These are phyloP conservation scores for Phyllostomus discolor DNA, from an alignment of 2,113 vertebrate genomes.

Conservation along the genomic window DNA sequence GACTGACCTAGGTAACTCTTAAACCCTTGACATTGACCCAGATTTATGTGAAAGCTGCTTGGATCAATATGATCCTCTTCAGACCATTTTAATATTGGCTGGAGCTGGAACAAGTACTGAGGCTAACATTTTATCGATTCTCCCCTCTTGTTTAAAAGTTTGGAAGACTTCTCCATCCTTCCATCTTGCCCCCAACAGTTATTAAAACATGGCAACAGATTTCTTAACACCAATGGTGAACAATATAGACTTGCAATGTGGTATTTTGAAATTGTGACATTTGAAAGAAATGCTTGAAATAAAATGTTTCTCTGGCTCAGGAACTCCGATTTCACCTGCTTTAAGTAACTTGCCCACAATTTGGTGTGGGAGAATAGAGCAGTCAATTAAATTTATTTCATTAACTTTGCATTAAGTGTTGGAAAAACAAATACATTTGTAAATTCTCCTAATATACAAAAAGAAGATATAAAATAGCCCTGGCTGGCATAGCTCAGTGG, in stretches of 20 bases:
- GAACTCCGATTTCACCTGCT: neutral
- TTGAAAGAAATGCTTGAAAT: constrained; percentile 3
- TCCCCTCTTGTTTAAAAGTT: neutral
- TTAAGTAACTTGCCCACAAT: neutral
- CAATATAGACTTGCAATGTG: neutral
- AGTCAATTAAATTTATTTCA: neutral
- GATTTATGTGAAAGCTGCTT: neutral
- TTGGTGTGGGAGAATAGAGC: neutral
- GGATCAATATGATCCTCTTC: neutral
- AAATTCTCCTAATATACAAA: neutral
- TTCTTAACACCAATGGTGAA: neutral
- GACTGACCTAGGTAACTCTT: neutral
- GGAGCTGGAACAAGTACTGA: neutral
- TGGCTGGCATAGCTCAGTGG: too few species aligned
- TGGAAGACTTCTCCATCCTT: neutral
- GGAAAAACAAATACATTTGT: neutral
- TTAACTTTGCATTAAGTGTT: neutral
- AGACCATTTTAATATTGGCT: neutral
- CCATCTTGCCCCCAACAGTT: neutral
- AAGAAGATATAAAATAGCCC: neutral
- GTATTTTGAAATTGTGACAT: neutral
- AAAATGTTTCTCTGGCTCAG: neutral
- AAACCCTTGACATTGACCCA: neutral
- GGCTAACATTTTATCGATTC: neutral
- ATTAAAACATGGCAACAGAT: neutral